Evolutionary conservation across 2,113 vertebrate species (phyloP).

Genomic region (Bettongia penicillata): DNA sequence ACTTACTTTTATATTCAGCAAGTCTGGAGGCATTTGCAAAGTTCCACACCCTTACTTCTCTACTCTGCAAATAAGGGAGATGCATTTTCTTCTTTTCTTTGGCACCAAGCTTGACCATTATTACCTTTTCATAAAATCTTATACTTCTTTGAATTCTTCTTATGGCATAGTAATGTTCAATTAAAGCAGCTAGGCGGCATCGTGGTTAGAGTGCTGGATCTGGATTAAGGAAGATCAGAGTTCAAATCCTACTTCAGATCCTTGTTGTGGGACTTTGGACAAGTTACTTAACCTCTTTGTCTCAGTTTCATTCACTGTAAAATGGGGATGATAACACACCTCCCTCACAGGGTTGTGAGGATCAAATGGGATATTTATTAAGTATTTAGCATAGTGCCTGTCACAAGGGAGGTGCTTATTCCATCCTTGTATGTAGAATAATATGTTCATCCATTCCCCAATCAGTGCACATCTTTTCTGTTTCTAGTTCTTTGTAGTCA

Average conservation of each 20-base stretch:
- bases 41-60: neutral
- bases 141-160: neutral
- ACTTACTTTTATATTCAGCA: neutral
- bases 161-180: neutral
- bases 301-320: neutral
- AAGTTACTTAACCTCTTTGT: neutral
- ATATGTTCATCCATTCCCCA: neutral
- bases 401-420: neutral
- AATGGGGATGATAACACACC: neutral
- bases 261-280: neutral
- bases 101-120: neutral
- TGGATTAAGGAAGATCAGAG: neutral
- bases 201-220: neutral
- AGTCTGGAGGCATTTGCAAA: neutral
- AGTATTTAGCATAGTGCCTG: neutral
- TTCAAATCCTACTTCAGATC: neutral
- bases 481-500: neutral
- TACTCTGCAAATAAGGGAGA: neutral
- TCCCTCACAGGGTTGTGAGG: neutral
- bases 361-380: neutral
- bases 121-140: neutral
- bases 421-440: neutral
- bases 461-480: neutral
- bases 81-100: neutral
- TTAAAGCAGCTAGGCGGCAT: neutral